These are phyloP conservation scores for Protobothrops flavoviridis DNA, from an alignment of 2,113 vertebrate species.

Conservation along the genomic window DNA sequence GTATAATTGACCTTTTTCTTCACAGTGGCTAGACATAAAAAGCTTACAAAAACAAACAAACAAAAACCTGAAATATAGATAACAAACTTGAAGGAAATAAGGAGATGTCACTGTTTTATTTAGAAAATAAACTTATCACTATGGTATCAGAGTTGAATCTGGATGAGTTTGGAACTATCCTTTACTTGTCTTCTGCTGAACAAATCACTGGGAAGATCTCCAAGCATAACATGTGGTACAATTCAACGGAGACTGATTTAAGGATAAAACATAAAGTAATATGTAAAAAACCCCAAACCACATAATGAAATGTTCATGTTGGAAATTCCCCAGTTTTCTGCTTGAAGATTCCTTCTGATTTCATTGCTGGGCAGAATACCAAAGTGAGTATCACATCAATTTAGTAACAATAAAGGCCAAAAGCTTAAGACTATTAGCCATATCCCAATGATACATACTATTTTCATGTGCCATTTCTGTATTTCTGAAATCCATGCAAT, in stretches of 20 bases:
- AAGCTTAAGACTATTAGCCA: neutral
- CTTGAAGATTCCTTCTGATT: slow-evolving; percentile 51
- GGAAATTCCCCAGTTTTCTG: slow-evolving; percentile 48
- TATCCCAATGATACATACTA: neutral
- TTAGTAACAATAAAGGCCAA: neutral
- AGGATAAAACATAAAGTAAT: slow-evolving; percentile 40
- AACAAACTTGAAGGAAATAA: slow-evolving; percentile 39
- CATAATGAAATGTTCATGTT: slow-evolving; percentile 50
- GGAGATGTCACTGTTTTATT: slow-evolving; percentile 34
- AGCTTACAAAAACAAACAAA: slow-evolving; percentile 1
- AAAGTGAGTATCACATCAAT: slow-evolving; percentile 46
- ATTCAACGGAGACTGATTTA: slow-evolving; percentile 32
- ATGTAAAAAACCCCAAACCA: slow-evolving; percentile 13
- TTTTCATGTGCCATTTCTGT: neutral
- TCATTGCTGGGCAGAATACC: slow-evolving; percentile 47
- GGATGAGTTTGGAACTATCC: slow-evolving; percentile 47
- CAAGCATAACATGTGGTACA: slow-evolving; percentile 54
- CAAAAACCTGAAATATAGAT: slow-evolving; percentile 29
- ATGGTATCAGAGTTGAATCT: slow-evolving; percentile 38
- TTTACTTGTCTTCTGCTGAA: slow-evolving; percentile 44
- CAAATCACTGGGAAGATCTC: slow-evolving; percentile 41
- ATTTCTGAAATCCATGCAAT: neutral
- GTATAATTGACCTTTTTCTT: neutral
- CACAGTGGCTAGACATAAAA: neutral
- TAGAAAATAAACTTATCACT: slow-evolving; percentile 37